Evolutionary conservation across 1,140 invertebrate species (phyloP), one percentile per base, ranked within the genome.

Genomic region (Agrypnia vestita): DNA sequence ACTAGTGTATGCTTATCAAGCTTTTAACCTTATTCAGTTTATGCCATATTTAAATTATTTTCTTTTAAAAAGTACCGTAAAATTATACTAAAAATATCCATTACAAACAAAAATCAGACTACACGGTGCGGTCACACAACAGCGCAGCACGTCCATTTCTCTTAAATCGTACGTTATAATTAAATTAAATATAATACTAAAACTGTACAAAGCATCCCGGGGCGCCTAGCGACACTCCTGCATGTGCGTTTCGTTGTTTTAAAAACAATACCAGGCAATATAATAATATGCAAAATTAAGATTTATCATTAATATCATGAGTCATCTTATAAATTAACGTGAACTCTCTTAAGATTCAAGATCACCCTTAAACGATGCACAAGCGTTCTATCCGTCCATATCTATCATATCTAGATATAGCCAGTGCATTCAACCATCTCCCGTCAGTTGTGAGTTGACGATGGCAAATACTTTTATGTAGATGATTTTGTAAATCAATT

Each of bases 81-180:
- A 59, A 59, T 19, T 59, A 59, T 59, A 59, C 55, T 59, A 19
- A 59, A 35, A 59, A 59, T 59, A 59, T 59, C 21, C 55, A 17
- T 59, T 59, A 59, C 21, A 21, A 59, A 59, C 55, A 59, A 59
- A n/a, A 17, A 59, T 59, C 55, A 59, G 55, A 59, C 55, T 59
- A 59, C 25, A 35, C 55, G 7, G 55, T 59, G 55, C 55, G 55
- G 21, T 59, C 55, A 59, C 55, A 59, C n/a, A 59, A 59, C 15
- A 59, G 55, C 55, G 55, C 55, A 55, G 55, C 55, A 35, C 25
- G 6, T 35, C 25, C 25, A 35, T 35, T 59, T 59, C 55, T 17
- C 55, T 59, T 59, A 59, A 59, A 59, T 59, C 21, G 55, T 59
- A 59, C 55, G 17, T 59, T 59, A 59, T 59, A 17, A 59, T 59